These are phyloP conservation scores for Netelia inedita DNA, from an alignment of 2,888 invertebrate genomes.

Conservation along the genomic window DNA sequence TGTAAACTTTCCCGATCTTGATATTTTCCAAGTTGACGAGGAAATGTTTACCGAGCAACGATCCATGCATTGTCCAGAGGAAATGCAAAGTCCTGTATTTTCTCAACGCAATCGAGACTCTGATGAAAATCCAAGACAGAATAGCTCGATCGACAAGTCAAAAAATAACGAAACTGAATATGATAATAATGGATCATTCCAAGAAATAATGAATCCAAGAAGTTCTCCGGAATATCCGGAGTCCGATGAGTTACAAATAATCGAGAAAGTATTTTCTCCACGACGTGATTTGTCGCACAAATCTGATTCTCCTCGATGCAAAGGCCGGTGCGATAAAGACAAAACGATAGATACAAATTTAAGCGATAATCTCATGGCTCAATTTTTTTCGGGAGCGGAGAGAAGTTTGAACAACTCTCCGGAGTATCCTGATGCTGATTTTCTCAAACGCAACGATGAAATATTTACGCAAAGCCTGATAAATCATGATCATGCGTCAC, in stretches of 20 bases:
- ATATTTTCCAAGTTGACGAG: constrained; percentile 37
- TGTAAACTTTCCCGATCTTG: constrained; percentile 21
- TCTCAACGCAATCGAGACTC: neutral
- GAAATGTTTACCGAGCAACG: constrained; percentile 17
- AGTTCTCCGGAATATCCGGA: constrained; percentile 2
- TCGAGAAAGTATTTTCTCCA: constrained; percentile 45
- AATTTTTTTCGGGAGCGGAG: neutral
- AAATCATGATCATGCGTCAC: neutral
- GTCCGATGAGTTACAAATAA: constrained; percentile 2
- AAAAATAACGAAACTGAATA: neutral
- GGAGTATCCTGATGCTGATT: constrained; percentile 31
- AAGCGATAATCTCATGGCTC: neutral
- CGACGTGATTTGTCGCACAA: neutral
- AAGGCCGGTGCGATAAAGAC: neutral
- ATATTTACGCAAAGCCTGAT: constrained; percentile 20
- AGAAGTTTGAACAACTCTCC: neutral
- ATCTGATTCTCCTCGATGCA: neutral
- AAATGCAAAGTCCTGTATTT: neutral
- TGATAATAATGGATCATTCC: neutral
- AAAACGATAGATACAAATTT: neutral
- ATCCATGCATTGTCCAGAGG: neutral
- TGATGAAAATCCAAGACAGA: neutral
- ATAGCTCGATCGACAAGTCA: neutral
- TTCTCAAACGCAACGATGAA: constrained; percentile 3
- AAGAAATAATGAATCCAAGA: neutral